phyloP scores from a whole-genome alignment of 1,140 invertebrate genomes.

The Zaprionus lachaisei region DNA sequence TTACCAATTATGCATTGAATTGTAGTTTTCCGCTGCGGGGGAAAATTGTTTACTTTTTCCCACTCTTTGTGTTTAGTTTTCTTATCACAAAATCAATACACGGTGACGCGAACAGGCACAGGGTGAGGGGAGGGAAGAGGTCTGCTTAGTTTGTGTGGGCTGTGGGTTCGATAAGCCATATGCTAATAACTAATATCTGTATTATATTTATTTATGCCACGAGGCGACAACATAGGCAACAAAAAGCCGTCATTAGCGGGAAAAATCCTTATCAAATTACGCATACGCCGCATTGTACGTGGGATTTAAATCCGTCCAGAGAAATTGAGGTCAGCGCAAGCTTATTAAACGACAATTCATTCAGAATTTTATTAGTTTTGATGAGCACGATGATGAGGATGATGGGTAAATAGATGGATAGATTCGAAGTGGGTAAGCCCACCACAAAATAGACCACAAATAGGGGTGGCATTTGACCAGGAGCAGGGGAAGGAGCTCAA shows the following conservation, averaged over 20 bases:
- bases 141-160: slow-evolving; percentile 6
- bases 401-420: slow-evolving; percentile 49
- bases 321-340: slow-evolving; percentile 66
- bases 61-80: slow-evolving; percentile 36
- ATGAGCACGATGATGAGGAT: slow-evolving; percentile 45
- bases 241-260: slow-evolving; percentile 60
- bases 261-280: slow-evolving; percentile 76
- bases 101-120: slow-evolving; percentile 61
- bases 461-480: neutral
- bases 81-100: slow-evolving; percentile 78
- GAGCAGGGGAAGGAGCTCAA: neutral
- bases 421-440: neutral
- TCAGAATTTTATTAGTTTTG: slow-evolving; percentile 66
- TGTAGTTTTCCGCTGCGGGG: slow-evolving; percentile 38
- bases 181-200: slow-evolving; percentile 79
- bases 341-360: slow-evolving; percentile 71
- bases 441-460: neutral
- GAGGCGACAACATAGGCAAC: slow-evolving; percentile 41
- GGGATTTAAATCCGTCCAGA: slow-evolving; percentile 18
- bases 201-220: slow-evolving; percentile 82
- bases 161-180: slow-evolving; percentile 65
- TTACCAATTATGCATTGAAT: slow-evolving; percentile 70
- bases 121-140: neutral
- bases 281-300: slow-evolving; percentile 61
- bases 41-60: slow-evolving; percentile 17